Evolutionary conservation across 2,888 invertebrate genomes (phyloP).

Genomic region (Ophonus ardosiacus): DNA sequence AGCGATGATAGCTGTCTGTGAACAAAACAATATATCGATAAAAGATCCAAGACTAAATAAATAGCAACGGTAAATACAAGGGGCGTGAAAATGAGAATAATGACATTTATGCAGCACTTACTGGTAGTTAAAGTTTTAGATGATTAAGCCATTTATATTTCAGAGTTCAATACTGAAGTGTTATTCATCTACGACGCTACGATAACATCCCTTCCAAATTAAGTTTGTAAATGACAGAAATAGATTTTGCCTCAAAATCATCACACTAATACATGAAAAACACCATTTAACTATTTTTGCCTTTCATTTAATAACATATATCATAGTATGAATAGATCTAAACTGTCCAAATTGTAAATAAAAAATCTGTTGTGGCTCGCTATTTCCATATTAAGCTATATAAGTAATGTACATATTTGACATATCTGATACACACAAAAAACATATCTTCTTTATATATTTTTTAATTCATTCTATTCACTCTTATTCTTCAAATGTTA

Average conservation of each 20-base stretch:
- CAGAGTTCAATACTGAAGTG: background rate
- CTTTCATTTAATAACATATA: background rate
- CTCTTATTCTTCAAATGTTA: too few species aligned
- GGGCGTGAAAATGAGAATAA: constrained; percentile 34
- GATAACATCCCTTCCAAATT: background rate
- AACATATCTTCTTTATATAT: too few species aligned
- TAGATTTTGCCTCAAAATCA: background rate
- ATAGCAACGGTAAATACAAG: background rate
- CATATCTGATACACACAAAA: too few species aligned
- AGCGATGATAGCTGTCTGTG: too few species aligned
- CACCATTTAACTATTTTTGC: too few species aligned
- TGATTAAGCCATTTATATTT: constrained; percentile 26
- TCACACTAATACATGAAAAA: background rate
- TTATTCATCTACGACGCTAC: constrained; percentile 28
- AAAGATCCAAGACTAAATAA: too few species aligned
- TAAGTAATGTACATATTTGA: too few species aligned
- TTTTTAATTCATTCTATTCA: too few species aligned
- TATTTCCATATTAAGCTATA: too few species aligned
- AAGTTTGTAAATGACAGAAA: constrained; percentile 38
- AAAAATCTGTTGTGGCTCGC: too few species aligned
- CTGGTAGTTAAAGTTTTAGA: constrained; percentile 35
- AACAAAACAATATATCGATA: too few species aligned
- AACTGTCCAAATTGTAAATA: too few species aligned
- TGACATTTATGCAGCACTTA: constrained; percentile 30
- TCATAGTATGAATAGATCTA: background rate